Evolutionary conservation across 1,140 invertebrate genomes (phyloP), one percentile per base, ranked within the genome.

Genomic region (Eufriesea mexicana): DNA sequence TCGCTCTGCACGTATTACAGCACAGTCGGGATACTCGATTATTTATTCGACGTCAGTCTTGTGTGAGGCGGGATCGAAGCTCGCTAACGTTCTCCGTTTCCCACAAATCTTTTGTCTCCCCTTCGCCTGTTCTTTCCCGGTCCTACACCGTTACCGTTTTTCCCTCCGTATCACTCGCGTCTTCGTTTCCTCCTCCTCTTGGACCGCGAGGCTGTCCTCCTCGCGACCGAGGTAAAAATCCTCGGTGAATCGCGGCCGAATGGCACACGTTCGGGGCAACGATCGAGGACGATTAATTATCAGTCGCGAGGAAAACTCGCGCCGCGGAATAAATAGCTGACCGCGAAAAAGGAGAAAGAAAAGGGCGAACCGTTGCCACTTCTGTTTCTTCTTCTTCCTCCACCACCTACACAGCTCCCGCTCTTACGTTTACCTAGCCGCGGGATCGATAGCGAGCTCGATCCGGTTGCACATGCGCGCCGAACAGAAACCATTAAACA

Each of bases 31-130:
- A 80, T 82, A 72, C 59, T 78, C 67, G 71, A 89, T 90, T 86
- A 84, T 87, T 89, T 87, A 84, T 83, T 76, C 85, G 88, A 90
- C 87, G 84, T 93, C 93, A 93, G 93, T 93, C 93, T 92, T 93
- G 70, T 89, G 82, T 86, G 89, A 86, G 77, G 81, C 79, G 88
- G 86, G 84, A 91, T 89, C 89, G 86, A 89, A 83, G 84, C 86
- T 89, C 87, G 88, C 88, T 78, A 89, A 86, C 86, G 84, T 82
- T 86, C 78, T 10, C 81, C 25, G 76, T 85, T 87, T 85, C 66
- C 5, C n/a, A 10, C 67, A 8, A 71, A 71, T 71, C 49, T 18
- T 28, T n/a, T n/a, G 8, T 55, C 35, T 25, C n/a, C 25, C 16
- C 12, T 9, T 0, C 0, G 10, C 45, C 45, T 35, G 20, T 71